Evolutionary conservation across 2,113 vertebrate species (phyloP).

Genomic region (Chaenogobius annularis): DNA sequence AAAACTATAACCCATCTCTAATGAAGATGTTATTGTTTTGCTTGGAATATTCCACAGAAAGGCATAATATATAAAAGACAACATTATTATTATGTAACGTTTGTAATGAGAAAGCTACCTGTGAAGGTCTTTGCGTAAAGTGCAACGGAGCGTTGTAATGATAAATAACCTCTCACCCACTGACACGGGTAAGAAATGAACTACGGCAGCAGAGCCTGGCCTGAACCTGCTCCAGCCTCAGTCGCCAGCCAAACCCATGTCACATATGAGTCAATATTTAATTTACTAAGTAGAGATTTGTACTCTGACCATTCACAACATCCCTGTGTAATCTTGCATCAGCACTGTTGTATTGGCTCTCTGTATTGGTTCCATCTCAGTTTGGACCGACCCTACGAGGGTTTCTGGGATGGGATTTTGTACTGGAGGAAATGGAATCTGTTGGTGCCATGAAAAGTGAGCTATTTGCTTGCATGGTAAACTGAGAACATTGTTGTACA

Average conservation of each 20-base stretch:
- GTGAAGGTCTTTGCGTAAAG: conserved; percentile 23
- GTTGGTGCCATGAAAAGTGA: conserved; percentile 24
- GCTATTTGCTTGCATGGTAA: too few species aligned
- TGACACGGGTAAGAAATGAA: conserved; percentile 39
- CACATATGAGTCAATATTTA: conserved; percentile 62
- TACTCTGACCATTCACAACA: conserved; percentile 34
- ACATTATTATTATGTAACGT: too few species aligned
- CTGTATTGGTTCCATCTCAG: neutral
- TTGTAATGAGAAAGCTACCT: neutral
- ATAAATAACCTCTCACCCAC: conserved; percentile 39
- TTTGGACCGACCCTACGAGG: neutral
- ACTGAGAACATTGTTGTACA: conserved; percentile 27
- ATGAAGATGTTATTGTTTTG: neutral
- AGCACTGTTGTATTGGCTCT: conserved; percentile 28
- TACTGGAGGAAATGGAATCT: conserved; percentile 37
- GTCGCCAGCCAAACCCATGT: conserved; percentile 33
- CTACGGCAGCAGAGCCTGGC: neutral
- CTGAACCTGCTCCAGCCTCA: neutral
- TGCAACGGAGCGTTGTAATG: neutral
- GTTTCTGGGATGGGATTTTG: conserved; percentile 29
- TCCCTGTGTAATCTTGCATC: conserved; percentile 38
- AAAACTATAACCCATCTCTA: too few species aligned
- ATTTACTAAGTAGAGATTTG: conserved; percentile 56
- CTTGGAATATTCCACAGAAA: neutral
- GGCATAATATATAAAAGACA: neutral